A percentile compares a stretch with the other conserved stretches of the same genome.
These are phyloP conservation scores for Sylvilagus bachmani DNA, from an alignment of 2,113 vertebrate species.

Conservation along the genomic window DNA sequence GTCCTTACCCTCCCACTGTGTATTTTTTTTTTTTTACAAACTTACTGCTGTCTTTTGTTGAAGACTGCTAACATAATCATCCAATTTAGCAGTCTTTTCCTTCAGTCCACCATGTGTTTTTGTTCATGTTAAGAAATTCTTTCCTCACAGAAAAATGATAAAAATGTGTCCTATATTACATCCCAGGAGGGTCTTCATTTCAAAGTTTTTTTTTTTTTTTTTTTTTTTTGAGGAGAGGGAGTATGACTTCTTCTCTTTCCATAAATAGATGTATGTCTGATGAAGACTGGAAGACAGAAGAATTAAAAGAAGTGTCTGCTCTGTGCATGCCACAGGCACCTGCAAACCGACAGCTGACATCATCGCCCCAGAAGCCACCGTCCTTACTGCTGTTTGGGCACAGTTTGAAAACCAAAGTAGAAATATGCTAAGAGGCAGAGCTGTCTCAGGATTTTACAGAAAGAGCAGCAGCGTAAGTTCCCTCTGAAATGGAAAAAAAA, in stretches of 20 bases:
- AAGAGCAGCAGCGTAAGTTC: not conserved
- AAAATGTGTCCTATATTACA: not conserved
- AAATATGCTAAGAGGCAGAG: not conserved
- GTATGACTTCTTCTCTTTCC: not conserved
- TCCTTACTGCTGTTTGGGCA: not conserved
- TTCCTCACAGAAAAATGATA: not conserved
- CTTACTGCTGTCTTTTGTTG: not conserved
- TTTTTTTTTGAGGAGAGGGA: not conserved
- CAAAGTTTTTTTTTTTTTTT: not conserved
- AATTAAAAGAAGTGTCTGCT: not conserved
- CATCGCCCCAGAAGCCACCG: too few species aligned
- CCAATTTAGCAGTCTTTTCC: not conserved
- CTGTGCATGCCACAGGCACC: too few species aligned
- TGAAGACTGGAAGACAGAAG: not conserved
- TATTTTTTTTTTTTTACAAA: not conserved
- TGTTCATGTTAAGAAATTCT: not conserved
- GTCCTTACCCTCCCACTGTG: not conserved
- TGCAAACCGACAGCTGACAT: not conserved
- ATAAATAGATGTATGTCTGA: not conserved
- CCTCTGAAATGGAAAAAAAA: slow-evolving; percentile 19
- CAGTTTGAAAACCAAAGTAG: not conserved
- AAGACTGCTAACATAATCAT: not conserved
- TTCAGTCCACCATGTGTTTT: not conserved
- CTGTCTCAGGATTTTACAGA: not conserved
- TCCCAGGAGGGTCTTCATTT: not conserved